Base-by-base conservation (phyloP, 2,797 vertebrate genomes). In the Poecilia wingei region DNA sequence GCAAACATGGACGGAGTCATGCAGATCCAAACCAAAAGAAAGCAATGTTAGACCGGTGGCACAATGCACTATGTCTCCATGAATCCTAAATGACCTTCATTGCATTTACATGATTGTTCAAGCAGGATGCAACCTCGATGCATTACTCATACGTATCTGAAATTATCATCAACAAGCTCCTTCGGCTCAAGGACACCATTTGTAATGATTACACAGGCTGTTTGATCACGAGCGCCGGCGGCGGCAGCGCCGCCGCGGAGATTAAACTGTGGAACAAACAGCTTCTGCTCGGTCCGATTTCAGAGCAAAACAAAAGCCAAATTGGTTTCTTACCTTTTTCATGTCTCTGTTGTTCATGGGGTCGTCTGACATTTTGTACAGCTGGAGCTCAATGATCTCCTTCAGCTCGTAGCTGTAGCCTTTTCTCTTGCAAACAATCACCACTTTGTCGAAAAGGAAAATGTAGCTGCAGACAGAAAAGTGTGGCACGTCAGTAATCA, bases 371-470 rank as follows among this genome's bases (percentile, higher is more conserved):
- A 99, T 97, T 95, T 99, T 99, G 91, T 99, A 98, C 6, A 91
- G 94, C 66, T 98, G 96, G 73, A 99, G 96, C 82, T 99, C 98
- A 14, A 99, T 98, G 74, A 98, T 97, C 91, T 99, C 98, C 89
- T 98, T 99, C 83, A 99, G 96, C 93, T 99, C 98, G 0, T 99
- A 99, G 93, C 90, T 98, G 89, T 99, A 98, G 25, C 97, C 97
- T 94, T 97, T 97, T 89, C 98, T 93, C 90, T 99, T 99, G 94
- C 98, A 99, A 82, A 99, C 97, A 0, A 99, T 98, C 85, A 99
- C 98, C 87, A 99, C 98, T 96, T 99, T 99, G 91, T 99, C 98
- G 73, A 99, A 99, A 55, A 99, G 95, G 95, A 99, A 99, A 82
- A 99, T 95, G 93, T 99, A 99, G 96, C 98, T 99, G 84, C 6